Conservation (phyloP, 2,797 vertebrate species). For the Anas bahamensis region DNA sequence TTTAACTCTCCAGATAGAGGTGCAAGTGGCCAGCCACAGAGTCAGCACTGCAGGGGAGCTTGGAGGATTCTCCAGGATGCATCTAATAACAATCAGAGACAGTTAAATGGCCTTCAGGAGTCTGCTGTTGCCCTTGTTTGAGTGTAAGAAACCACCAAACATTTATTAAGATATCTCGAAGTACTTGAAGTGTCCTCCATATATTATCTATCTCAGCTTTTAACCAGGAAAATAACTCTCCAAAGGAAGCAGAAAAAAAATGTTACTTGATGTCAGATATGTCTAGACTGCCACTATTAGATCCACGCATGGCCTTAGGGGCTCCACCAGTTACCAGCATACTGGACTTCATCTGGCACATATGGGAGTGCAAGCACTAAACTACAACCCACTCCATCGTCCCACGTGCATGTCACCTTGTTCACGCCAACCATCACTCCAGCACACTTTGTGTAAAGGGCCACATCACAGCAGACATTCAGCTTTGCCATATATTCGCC, state of each 20-base stretch:
- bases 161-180: not conserved
- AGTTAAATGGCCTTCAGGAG: not conserved
- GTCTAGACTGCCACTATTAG: not conserved
- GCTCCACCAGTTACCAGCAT: not conserved
- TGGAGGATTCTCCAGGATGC: not conserved
- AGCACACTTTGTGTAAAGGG: not conserved
- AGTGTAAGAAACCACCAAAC: not conserved
- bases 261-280: not conserved
- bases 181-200: not conserved
- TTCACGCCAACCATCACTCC: not conserved
- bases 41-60: not conserved
- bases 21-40: not conserved
- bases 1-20: not conserved
- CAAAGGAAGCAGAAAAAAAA: not conserved
- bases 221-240: not conserved
- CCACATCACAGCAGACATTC: not conserved
- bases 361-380: not conserved
- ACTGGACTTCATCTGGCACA: not conserved
- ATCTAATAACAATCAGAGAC: not conserved
- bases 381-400: not conserved
- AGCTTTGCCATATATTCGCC: not conserved
- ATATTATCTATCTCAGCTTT: not conserved
- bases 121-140: not conserved
- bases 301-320: not conserved
- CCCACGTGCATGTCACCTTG: rapidly evolving